Evolutionary conservation across 2,888 invertebrate genomes (phyloP).

Genomic region (Phortica okadai): DNA sequence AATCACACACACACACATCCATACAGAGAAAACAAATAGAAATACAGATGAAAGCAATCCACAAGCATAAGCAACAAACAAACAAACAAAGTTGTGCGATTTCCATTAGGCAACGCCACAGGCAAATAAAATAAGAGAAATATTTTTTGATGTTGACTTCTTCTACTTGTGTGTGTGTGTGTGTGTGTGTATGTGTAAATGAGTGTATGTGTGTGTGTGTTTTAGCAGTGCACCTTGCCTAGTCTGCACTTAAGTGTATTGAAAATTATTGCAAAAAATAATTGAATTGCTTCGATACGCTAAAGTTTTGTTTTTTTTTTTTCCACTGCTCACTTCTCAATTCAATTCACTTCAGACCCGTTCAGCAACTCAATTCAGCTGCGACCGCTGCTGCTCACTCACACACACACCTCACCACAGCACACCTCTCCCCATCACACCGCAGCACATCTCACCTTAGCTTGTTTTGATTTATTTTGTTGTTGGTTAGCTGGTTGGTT

Average conservation of each 20-base stretch:
- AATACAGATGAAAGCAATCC: constrained; percentile 1
- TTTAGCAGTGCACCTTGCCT: constrained; percentile 59
- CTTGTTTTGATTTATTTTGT: constrained; percentile 63
- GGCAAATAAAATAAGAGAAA: constrained; percentile 9
- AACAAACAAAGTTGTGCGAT: constrained; percentile 41
- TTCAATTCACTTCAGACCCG: not conserved
- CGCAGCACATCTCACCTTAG: not conserved
- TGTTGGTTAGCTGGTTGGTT: constrained; percentile 37
- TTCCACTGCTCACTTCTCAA: not conserved
- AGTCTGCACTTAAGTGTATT: constrained; percentile 72
- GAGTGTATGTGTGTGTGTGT: constrained; percentile 16
- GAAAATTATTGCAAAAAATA: constrained; percentile 72
- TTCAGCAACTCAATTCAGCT: not conserved
- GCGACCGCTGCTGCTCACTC: constrained; percentile 1
- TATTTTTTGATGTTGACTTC: not conserved
- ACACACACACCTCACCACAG: constrained; percentile 42
- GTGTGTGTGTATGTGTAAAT: constrained; percentile 28
- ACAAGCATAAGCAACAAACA: too few species aligned
- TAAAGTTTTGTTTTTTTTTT: not conserved
- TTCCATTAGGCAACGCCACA: constrained; percentile 12
- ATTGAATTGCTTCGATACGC: constrained; percentile 62
- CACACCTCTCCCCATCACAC: too few species aligned
- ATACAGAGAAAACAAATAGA: constrained; percentile 24
- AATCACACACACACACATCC: constrained; percentile 37
- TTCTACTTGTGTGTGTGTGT: constrained; percentile 15